These are phyloP conservation scores for Edolisoma coerulescens DNA, from an alignment of 2,113 vertebrate species.

Conservation along the genomic window DNA sequence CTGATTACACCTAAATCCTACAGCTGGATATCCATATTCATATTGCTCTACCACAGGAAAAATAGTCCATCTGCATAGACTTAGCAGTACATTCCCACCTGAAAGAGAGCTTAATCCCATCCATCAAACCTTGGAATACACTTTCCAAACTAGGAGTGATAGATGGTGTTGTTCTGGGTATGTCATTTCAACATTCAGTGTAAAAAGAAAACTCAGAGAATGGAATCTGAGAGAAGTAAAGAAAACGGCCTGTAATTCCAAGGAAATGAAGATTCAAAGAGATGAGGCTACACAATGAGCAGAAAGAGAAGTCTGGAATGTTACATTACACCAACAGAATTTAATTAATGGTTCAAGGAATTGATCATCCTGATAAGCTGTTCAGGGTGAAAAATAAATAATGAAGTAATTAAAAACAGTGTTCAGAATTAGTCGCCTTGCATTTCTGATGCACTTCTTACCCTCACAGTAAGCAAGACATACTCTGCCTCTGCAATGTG, in stretches of 20 bases:
- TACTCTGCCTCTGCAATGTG: not conserved
- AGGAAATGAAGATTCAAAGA: not conserved
- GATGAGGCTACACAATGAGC: not conserved
- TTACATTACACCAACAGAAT: not conserved
- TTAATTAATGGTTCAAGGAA: not conserved
- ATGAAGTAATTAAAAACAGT: not conserved
- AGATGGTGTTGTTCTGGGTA: not conserved
- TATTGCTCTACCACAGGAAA: conserved; percentile 8
- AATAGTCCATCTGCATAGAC: not conserved
- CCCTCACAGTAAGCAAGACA: not conserved
- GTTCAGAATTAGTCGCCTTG: not conserved
- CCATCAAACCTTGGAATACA: not conserved
- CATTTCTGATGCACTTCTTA: not conserved
- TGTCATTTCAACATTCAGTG: not conserved
- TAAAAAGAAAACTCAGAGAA: not conserved
- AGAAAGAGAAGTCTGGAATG: not conserved
- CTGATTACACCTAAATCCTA: conserved; percentile 15
- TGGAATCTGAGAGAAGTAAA: not conserved
- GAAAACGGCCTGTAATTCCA: not conserved
- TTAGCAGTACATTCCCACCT: not conserved
- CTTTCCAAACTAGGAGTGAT: not conserved
- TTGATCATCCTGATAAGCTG: not conserved
- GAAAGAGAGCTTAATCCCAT: not conserved
- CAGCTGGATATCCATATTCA: conserved; percentile 60
- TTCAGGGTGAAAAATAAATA: not conserved